A percentile compares a stretch with the other conserved stretches of the same genome.
Conservation (phyloP, 2,797 vertebrate genomes). For the Mormyrus hasselquistii region DNA sequence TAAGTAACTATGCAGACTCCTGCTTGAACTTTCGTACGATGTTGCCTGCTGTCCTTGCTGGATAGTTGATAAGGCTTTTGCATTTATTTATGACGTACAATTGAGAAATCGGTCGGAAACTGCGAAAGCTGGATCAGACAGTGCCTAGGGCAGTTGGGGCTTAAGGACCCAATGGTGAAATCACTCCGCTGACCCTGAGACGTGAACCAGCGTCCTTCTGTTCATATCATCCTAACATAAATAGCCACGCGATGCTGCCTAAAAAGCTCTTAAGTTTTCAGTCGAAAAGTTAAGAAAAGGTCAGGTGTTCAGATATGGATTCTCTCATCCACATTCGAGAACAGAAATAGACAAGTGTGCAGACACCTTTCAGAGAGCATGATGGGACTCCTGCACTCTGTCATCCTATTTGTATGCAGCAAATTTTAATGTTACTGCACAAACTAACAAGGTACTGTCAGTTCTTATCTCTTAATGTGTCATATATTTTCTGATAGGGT, state of each 20-base stretch:
- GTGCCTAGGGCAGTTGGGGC: neutral
- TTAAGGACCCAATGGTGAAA: neutral
- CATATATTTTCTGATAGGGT: neutral
- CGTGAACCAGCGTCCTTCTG: neutral
- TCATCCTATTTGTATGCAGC: slow-evolving; percentile 8
- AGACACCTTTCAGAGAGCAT: neutral
- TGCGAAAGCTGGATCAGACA: neutral
- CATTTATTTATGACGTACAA: neutral
- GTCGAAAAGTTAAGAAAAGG: neutral
- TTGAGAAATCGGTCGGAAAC: neutral
- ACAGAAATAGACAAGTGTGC: neutral
- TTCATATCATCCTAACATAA: neutral
- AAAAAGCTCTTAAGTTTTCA: neutral
- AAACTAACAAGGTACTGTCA: slow-evolving; percentile 20
- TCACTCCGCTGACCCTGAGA: neutral
- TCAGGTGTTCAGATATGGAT: neutral
- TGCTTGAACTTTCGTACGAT: neutral
- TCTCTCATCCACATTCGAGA: neutral
- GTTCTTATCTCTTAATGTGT: neutral
- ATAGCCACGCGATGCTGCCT: neutral
- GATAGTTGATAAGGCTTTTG: neutral
- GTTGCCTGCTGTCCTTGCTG: neutral
- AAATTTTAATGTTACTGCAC: slow-evolving; percentile 29
- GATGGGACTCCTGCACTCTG: neutral
- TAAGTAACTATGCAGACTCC: neutral